Evolutionary conservation across 2,113 vertebrate genomes (phyloP).

Genomic region (Cavia aperea): DNA sequence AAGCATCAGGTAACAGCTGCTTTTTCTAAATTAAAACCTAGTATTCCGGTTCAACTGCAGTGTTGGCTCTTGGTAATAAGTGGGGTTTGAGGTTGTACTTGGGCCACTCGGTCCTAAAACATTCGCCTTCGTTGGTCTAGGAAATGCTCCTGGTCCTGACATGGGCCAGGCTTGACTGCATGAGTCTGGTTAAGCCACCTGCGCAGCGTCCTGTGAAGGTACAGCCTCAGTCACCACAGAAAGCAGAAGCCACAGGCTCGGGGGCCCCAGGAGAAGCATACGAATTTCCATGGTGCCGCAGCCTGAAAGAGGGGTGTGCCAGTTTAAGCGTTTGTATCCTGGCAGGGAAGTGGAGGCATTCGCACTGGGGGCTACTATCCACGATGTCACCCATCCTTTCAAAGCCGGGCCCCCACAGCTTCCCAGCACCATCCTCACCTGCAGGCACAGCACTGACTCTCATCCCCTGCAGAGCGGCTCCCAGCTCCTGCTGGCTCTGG

Average conservation of each 20-base stretch:
- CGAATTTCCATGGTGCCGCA: not conserved
- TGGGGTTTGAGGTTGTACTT: not conserved
- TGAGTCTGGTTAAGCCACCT: not conserved
- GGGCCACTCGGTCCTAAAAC: not conserved
- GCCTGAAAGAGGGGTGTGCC: not conserved
- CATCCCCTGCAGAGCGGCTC: too few relatives aligned
- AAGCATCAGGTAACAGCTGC: not conserved
- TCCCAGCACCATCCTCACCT: not conserved
- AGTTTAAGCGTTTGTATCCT: not conserved
- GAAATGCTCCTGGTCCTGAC: not conserved
- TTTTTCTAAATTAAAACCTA: not conserved
- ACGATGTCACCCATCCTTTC: not conserved
- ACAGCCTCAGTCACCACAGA: not conserved
- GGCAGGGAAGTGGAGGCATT: not conserved
- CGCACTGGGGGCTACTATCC: not conserved
- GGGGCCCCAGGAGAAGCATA: not conserved
- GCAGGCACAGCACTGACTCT: too few relatives aligned
- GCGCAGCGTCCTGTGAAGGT: not conserved
- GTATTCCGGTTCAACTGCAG: not conserved
- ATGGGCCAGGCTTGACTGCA: not conserved
- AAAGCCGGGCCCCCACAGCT: not conserved
- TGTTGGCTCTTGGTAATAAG: not conserved
- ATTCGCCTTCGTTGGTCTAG: not conserved
- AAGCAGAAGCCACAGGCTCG: not conserved
- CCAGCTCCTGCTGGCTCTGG: too few relatives aligned